Conservation (phyloP, 1,140 invertebrate species). For the Riptortus pedestris region DNA sequence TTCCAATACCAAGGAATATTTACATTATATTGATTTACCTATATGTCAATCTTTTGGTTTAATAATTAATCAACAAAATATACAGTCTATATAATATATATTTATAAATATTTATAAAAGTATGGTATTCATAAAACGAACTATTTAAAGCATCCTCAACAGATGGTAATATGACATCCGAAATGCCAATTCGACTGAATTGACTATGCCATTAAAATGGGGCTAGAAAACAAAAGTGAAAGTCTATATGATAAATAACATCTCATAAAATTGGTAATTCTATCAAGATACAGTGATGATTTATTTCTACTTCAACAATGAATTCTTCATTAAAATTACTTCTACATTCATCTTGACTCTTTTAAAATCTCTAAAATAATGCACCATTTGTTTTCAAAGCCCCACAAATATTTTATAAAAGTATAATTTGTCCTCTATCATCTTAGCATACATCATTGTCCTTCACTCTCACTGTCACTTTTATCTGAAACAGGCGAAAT, state of each 20-base stretch:
- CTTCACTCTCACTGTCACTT: conserved; percentile 84
- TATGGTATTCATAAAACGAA: neutral
- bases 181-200: neutral
- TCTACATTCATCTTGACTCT: no score
- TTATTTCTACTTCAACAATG: no score
- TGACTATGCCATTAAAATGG: conserved; percentile 2
- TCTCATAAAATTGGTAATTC: no score
- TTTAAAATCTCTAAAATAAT: no score
- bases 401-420: neutral
- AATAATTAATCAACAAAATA: conserved; percentile 12
- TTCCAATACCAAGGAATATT: neutral
- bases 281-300: no score
- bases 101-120: conserved; percentile 11
- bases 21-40: conserved; percentile 4
- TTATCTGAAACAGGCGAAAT: conserved; percentile 56
- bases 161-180: conserved; percentile 17
- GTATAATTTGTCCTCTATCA: neutral
- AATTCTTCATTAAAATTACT: no score
- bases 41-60: conserved; percentile 8
- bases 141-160: conserved; percentile 12
- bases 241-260: neutral
- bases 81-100: conserved; percentile 20
- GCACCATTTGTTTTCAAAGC: neutral
- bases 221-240: neutral
- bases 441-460: conserved; percentile 49